These are phyloP conservation scores for Ommatoiulus sabulosus DNA, from an alignment of 2,888 invertebrate species.

Conservation along the genomic window DNA sequence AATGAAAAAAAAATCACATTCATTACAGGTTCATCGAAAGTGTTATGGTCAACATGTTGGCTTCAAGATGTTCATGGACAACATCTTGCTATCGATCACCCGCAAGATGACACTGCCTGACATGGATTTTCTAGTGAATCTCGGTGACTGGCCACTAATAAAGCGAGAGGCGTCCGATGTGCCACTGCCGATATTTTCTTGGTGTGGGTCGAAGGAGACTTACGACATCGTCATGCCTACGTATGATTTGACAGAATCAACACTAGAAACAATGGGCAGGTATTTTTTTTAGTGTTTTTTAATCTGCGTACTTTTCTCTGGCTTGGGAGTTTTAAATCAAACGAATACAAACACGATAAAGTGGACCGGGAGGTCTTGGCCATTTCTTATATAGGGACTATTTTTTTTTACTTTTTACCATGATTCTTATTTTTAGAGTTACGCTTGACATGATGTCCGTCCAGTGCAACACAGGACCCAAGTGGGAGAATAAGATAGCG, in stretches of 20 bases:
- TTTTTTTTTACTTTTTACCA: too few relatives aligned
- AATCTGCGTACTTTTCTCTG: too few relatives aligned
- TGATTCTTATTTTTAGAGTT: too few relatives aligned
- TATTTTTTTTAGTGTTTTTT: slow-evolving; percentile 65
- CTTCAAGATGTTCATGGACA: slow-evolving; percentile 95
- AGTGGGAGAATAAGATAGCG: slow-evolving; percentile 81
- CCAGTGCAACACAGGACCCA: slow-evolving; percentile 77
- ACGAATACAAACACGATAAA: too few relatives aligned
- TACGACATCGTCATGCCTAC: slow-evolving; percentile 94
- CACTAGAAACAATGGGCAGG: slow-evolving; percentile 94
- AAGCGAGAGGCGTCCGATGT: slow-evolving; percentile 62
- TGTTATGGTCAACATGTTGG: slow-evolving; percentile 96
- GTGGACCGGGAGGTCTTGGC: too few relatives aligned
- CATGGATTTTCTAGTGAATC: slow-evolving; percentile 88
- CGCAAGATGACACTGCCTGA: slow-evolving; percentile 86
- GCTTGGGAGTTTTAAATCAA: too few relatives aligned
- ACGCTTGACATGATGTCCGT: slow-evolving; percentile 91
- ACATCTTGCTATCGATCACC: slow-evolving; percentile 82
- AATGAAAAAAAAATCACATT: neutral
- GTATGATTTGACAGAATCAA: slow-evolving; percentile 93
- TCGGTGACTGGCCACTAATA: slow-evolving; percentile 94
- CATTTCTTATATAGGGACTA: too few relatives aligned
- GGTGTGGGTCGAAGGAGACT: slow-evolving; percentile 91
- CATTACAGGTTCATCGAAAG: slow-evolving; percentile 77
- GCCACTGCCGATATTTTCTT: slow-evolving; percentile 87